These are phyloP conservation scores for Nasonovia ribisnigri DNA, from an alignment of 2,888 invertebrate genomes.

Conservation along the genomic window DNA sequence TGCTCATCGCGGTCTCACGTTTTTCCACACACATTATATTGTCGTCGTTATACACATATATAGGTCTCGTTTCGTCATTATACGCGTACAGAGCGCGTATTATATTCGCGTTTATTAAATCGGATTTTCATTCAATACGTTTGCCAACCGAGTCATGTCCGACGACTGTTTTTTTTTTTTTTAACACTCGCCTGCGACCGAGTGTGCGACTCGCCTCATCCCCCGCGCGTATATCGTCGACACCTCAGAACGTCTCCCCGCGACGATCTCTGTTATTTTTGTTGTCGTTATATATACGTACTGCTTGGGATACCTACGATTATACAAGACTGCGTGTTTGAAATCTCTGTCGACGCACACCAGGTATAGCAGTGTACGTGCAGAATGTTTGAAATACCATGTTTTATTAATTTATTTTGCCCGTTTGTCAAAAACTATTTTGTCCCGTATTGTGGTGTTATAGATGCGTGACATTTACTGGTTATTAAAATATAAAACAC, in stretches of 20 bases:
- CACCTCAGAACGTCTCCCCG: not conserved
- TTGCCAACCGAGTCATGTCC: constrained; percentile 41
- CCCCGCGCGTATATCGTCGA: not conserved
- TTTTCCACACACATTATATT: not conserved
- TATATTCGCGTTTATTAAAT: constrained; percentile 32
- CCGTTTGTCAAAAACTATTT: not conserved
- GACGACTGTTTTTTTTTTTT: constrained; percentile 23
- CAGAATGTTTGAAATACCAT: not conserved
- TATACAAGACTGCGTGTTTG: not conserved
- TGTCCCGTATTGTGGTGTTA: not conserved
- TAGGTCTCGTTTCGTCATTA: constrained; percentile 20
- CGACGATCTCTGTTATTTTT: not conserved
- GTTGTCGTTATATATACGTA: not conserved
- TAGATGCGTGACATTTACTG: not conserved
- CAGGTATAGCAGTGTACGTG: not conserved
- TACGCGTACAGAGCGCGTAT: not conserved
- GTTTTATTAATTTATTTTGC: not conserved
- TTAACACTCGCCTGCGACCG: not conserved
- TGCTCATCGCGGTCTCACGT: not conserved
- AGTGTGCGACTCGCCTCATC: not conserved
- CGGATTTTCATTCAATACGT: constrained; percentile 39
- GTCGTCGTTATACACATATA: not conserved
- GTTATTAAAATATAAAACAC: not conserved
- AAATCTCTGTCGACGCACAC: not conserved
- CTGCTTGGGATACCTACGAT: not conserved